These are phyloP conservation scores for Mimumesa dahlbomi DNA, from an alignment of 2,888 invertebrate genomes.

Conservation along the genomic window DNA sequence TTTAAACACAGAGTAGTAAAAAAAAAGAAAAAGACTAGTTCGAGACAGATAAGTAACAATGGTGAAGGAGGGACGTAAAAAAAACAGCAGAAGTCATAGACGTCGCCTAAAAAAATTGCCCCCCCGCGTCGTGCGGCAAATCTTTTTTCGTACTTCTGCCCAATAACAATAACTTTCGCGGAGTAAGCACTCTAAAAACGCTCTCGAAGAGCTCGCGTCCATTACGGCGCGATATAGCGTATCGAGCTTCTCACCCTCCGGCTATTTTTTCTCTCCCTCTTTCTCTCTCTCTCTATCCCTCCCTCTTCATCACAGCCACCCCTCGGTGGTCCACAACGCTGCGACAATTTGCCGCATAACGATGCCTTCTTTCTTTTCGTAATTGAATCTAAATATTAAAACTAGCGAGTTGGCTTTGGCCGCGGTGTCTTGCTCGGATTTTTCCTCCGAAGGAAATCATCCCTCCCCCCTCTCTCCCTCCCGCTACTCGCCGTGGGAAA, in stretches of 20 bases:
- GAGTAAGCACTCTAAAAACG: conserved; percentile 35
- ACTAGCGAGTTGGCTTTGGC: conserved; percentile 62
- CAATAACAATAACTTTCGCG: conserved; percentile 53
- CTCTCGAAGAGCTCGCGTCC: conserved; percentile 39
- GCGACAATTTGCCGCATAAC: conserved; percentile 75
- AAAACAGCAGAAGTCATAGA: no score
- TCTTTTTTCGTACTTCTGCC: conserved; percentile 9
- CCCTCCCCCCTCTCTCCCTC: not conserved
- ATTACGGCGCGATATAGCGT: conserved; percentile 49
- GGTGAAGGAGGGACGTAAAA: no score
- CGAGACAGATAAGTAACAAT: no score
- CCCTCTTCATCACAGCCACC: conserved; percentile 13
- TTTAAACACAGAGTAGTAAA: no score
- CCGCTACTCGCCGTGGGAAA: conserved; percentile 4
- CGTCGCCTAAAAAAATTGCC: not conserved
- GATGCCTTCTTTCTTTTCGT: conserved; percentile 70
- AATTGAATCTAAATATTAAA: conserved; percentile 79
- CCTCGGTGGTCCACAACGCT: conserved; percentile 48
- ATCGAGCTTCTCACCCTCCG: conserved; percentile 11
- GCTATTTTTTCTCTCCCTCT: not conserved
- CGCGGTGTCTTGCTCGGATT: conserved; percentile 66
- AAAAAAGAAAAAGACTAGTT: no score
- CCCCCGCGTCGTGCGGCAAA: no score
- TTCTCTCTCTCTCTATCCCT: not conserved
- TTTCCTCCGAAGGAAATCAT: conserved; percentile 34